Evolutionary conservation across 1,140 invertebrate species (phyloP).

Genomic region (Calliphora vicina): DNA sequence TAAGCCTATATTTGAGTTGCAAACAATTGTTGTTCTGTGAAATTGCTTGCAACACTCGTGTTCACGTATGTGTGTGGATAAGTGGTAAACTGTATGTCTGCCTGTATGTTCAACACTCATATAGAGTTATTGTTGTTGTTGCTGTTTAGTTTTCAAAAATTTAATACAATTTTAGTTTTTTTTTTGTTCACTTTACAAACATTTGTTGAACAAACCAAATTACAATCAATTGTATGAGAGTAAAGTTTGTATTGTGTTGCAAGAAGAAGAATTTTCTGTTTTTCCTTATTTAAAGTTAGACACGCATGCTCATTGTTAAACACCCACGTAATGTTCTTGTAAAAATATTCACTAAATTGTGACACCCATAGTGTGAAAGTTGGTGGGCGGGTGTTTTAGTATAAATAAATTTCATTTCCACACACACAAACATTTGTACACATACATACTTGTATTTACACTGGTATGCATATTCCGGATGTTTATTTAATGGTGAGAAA

Average conservation of each 20-base stretch:
- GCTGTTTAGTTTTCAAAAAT: neutral
- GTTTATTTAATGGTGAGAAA: neutral
- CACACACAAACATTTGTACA: too few relatives aligned
- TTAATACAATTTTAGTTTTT: neutral
- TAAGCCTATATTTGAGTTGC: neutral
- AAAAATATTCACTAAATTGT: constrained; percentile 1
- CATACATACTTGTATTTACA: too few relatives aligned
- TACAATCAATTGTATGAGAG: neutral
- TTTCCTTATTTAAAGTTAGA: neutral
- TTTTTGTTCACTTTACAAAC: neutral
- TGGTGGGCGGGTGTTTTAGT: neutral
- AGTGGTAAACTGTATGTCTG: neutral
- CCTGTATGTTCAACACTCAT: neutral
- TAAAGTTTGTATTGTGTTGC: too few relatives aligned
- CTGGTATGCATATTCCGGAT: neutral
- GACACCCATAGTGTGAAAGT: constrained; percentile 3
- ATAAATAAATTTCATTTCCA: neutral
- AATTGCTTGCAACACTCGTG: neutral
- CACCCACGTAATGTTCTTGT: constrained; percentile 8
- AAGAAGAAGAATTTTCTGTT: neutral
- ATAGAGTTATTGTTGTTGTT: neutral
- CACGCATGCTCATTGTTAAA: neutral
- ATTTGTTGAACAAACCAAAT: neutral
- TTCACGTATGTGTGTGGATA: neutral
- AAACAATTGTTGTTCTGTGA: constrained; percentile 4